Conservation (phyloP, 1,140 invertebrate species). For the Kradibia gibbosae region DNA sequence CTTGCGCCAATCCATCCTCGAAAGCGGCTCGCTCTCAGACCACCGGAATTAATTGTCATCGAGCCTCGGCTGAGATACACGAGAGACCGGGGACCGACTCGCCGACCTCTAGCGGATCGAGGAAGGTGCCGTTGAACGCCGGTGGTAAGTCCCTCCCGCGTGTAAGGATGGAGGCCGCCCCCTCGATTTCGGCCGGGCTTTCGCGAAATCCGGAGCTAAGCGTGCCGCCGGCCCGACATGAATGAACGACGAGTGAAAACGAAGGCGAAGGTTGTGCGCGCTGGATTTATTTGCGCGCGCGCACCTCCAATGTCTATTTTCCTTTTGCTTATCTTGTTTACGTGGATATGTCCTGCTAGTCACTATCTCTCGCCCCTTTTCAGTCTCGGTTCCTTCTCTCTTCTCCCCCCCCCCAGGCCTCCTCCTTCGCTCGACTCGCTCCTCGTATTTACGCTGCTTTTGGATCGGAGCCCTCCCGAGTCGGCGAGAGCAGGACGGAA, state of each 20-base stretch:
- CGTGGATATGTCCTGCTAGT: constrained; percentile 24
- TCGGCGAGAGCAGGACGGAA: background rate
- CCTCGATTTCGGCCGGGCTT: background rate
- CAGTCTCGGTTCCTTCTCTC: background rate
- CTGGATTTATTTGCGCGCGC: constrained; percentile 1
- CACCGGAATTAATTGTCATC: background rate
- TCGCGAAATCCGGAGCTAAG: background rate
- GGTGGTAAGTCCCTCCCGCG: no score
- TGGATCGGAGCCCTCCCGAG: background rate
- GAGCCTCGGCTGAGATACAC: background rate
- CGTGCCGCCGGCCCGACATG: background rate
- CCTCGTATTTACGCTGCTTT: no score
- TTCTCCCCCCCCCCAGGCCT: background rate
- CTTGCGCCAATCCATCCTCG: background rate
- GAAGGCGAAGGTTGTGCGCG: constrained; percentile 2
- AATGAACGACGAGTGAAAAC: background rate
- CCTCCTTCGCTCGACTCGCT: background rate
- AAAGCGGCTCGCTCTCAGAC: background rate
- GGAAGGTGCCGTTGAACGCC: background rate
- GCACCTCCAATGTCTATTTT: constrained; percentile 6
- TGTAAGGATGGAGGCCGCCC: background rate
- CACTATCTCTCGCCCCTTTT: constrained; percentile 4
- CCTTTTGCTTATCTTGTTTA: constrained; percentile 15
- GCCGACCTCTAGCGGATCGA: no score
- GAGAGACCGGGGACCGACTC: background rate